phyloP scores from a whole-genome alignment of 1,140 invertebrate species.

The Leptonema lineaticorne region DNA sequence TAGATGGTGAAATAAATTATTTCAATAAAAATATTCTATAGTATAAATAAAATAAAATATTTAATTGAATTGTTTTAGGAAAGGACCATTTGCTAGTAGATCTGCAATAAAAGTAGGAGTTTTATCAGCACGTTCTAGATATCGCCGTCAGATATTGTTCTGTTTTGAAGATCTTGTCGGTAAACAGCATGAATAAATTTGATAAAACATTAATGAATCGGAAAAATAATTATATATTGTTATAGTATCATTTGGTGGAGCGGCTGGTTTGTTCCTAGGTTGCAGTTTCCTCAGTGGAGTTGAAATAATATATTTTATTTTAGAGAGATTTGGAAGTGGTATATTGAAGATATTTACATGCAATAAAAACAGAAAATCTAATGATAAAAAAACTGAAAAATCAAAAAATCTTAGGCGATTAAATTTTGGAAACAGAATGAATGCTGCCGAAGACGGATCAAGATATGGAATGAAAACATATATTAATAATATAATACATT shows the following conservation, averaged over 20 bases:
- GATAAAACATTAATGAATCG: no score
- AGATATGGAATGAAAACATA: slow-evolving; percentile 13
- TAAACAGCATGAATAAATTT: slow-evolving; percentile 41
- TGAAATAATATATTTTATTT: slow-evolving; percentile 59
- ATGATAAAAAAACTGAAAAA: background rate
- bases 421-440: background rate
- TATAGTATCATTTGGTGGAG: slow-evolving; percentile 59
- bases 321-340: slow-evolving; percentile 32
- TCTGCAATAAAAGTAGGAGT: slow-evolving; percentile 45
- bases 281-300: slow-evolving; percentile 62
- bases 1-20: slow-evolving; percentile 43
- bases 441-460: background rate
- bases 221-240: background rate
- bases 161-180: slow-evolving; percentile 60
- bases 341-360: slow-evolving; percentile 12
- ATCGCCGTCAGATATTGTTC: slow-evolving; percentile 59
- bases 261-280: slow-evolving; percentile 62
- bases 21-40: background rate
- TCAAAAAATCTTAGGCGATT: background rate
- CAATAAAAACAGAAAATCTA: background rate
- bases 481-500: background rate
- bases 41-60: slow-evolving; percentile 1
- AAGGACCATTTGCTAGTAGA: slow-evolving; percentile 44
- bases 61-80: slow-evolving; percentile 32
- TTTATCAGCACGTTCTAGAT: slow-evolving; percentile 51